Percentiles rank a stretch among this genome's conserved stretches.
Conservation (phyloP, 2,113 vertebrate species). For the Smithornis capensis region DNA sequence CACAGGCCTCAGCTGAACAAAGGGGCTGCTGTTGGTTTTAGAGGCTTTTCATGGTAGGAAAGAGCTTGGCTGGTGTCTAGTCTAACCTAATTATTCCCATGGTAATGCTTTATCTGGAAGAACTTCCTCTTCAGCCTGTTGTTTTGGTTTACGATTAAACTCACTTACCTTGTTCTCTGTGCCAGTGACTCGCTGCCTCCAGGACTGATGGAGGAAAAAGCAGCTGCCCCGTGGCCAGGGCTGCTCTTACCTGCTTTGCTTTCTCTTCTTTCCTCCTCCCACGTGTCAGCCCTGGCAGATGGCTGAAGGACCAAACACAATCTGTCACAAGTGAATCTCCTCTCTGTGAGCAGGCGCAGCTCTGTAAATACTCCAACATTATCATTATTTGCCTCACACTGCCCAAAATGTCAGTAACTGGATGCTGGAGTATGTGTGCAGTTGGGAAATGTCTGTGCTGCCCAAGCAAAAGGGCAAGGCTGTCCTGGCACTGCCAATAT, state of each 20-base stretch:
- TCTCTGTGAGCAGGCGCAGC: not conserved
- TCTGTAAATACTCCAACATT: not conserved
- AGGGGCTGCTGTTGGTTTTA: not conserved
- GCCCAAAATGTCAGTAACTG: not conserved
- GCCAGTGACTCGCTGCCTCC: not conserved
- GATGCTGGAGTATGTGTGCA: not conserved
- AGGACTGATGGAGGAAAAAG: accelerated
- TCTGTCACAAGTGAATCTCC: not conserved
- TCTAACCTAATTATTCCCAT: not conserved
- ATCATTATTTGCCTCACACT: accelerated
- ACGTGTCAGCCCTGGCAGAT: not conserved
- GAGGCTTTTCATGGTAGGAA: not conserved
- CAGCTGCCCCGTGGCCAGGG: not conserved
- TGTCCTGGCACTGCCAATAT: accelerated
- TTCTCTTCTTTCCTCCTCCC: not conserved
- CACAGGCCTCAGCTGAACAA: not conserved
- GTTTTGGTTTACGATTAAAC: not conserved
- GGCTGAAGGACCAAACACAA: not conserved
- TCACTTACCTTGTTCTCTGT: not conserved
- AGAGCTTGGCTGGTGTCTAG: not conserved
- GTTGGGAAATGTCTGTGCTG: not conserved
- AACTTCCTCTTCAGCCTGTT: not conserved
- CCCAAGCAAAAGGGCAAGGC: not conserved
- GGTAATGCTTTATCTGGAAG: not conserved
- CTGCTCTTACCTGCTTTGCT: not conserved